These are phyloP conservation scores for Chironomus riparius DNA, from an alignment of 2,888 invertebrate genomes.

Conservation along the genomic window DNA sequence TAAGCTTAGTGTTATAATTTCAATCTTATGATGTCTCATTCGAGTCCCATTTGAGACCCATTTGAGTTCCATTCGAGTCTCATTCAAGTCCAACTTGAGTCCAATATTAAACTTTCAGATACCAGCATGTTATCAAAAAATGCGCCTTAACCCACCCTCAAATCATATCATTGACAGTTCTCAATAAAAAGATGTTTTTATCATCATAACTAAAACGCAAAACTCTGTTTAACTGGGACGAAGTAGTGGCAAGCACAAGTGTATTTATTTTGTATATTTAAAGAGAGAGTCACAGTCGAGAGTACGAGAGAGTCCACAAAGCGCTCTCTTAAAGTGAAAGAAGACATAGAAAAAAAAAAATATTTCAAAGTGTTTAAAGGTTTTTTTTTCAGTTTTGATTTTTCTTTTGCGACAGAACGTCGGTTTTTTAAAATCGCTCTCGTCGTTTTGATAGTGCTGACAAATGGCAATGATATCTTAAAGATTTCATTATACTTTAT, in stretches of 20 bases:
- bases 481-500: not conserved
- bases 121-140: too few species aligned
- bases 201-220: too few species aligned
- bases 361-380: constrained; percentile 5
- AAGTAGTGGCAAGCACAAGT: not conserved
- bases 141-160: too few species aligned
- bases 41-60: too few species aligned
- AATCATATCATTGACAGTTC: too few species aligned
- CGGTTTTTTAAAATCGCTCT: not conserved
- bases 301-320: not conserved
- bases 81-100: too few species aligned
- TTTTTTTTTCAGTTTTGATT: constrained; percentile 11
- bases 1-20: too few species aligned
- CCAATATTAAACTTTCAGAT: too few species aligned
- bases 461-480: not conserved
- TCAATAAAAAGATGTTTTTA: too few species aligned
- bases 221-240: too few species aligned
- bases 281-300: not conserved
- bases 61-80: too few species aligned
- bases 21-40: too few species aligned
- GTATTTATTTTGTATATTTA: not conserved
- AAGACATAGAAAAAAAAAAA: constrained; percentile 14
- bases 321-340: not conserved
- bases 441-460: not conserved
- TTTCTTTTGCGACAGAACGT: constrained; percentile 14